phyloP scores from a whole-genome alignment of 2,888 invertebrate species.

The Standfussiana lucernea region DNA sequence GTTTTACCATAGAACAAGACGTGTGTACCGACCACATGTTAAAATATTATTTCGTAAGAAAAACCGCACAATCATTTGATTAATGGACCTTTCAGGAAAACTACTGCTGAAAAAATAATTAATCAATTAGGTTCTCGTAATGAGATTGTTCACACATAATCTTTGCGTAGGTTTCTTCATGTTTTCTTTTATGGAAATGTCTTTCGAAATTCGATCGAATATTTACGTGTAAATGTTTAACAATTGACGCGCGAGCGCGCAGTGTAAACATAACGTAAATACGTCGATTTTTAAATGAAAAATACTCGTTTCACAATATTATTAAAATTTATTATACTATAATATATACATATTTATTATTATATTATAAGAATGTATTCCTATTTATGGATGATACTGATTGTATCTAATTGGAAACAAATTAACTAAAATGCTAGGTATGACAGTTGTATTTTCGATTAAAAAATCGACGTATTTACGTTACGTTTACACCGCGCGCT shows the following conservation, averaged over 20 bases:
- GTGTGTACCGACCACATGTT: conserved; percentile 1
- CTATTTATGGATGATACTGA: not conserved
- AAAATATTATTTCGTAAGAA: conserved; percentile 39
- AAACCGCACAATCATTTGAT: conserved; percentile 48
- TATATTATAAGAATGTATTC: too few species aligned
- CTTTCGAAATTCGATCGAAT: conserved; percentile 3
- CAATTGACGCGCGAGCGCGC: not conserved
- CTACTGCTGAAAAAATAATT: conserved; percentile 38
- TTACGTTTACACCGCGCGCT: too few species aligned
- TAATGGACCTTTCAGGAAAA: conserved; percentile 41
- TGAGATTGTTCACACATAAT: conserved; percentile 27
- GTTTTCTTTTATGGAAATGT: not conserved
- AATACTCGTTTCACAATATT: not conserved
- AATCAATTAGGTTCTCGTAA: conserved; percentile 28
- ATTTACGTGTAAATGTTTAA: not conserved
- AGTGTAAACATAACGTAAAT: not conserved
- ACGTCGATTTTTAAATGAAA: not conserved
- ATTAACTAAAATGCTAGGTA: not conserved
- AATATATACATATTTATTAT: too few species aligned
- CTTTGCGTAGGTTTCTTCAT: not conserved
- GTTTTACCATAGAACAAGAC: not conserved
- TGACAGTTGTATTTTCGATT: not conserved
- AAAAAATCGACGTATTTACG: too few species aligned
- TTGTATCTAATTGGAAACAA: not conserved
- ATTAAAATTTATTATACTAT: too few species aligned